phyloP scores from a whole-genome alignment of 2,797 vertebrate genomes.

The Aratinga solstitialis region DNA sequence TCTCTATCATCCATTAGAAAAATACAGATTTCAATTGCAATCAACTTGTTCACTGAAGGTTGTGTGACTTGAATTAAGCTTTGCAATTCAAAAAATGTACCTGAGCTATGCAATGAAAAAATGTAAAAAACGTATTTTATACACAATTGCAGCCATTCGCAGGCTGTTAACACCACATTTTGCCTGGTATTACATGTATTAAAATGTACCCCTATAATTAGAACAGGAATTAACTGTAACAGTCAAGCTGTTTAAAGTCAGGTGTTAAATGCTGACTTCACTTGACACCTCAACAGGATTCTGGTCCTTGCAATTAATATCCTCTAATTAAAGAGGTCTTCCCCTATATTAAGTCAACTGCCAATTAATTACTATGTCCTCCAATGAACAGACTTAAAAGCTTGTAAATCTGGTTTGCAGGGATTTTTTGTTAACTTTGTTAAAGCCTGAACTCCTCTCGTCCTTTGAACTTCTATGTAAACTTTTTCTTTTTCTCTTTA shows the following conservation, averaged over 20 bases:
- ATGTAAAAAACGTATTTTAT: background rate
- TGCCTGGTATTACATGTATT: background rate
- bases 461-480: background rate
- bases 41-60: background rate
- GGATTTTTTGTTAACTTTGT: background rate
- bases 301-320: background rate
- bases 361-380: background rate
- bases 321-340: background rate
- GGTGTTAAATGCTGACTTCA: background rate
- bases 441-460: background rate
- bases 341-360: background rate
- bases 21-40: background rate
- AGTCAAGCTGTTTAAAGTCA: background rate
- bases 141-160: background rate
- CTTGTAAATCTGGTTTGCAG: background rate
- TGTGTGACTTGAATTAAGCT: fast-evolving
- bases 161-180: background rate
- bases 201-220: background rate
- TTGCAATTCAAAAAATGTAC: background rate
- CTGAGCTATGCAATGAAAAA: background rate
- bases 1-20: background rate
- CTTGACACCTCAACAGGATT: background rate
- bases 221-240: background rate
- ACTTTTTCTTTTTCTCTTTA: background rate
- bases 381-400: background rate